A percentile compares a stretch with the other conserved stretches of the same genome.
phyloP scores from a whole-genome alignment of 1,140 invertebrate species.

The Drosophila pruinosa region DNA sequence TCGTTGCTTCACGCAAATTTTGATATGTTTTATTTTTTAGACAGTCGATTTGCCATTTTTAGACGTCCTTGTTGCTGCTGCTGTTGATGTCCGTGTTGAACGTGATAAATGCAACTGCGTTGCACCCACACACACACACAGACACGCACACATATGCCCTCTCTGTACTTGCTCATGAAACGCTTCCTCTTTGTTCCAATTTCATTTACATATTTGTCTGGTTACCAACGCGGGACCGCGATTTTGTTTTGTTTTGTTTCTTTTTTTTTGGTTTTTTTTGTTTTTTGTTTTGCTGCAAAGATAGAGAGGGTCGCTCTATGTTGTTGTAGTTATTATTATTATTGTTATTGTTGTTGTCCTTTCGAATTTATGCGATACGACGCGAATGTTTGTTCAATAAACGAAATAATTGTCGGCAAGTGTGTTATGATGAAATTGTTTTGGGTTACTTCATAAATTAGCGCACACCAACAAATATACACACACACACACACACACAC shows the following conservation, averaged over 20 bases:
- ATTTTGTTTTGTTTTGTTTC: constrained; percentile 44
- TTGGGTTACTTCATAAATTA: constrained; percentile 81
- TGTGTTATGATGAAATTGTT: constrained; percentile 81
- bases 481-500: not conserved
- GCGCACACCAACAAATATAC: constrained; percentile 47
- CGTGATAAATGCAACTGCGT: constrained; percentile 71
- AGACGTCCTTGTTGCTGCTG: constrained; percentile 31
- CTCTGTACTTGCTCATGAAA: constrained; percentile 45
- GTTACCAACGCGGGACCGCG: constrained; percentile 54
- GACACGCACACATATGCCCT: constrained; percentile 7
- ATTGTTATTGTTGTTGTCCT: constrained; percentile 41
- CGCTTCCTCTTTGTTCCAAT: constrained; percentile 30
- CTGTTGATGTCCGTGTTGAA: constrained; percentile 48
- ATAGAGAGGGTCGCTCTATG: constrained; percentile 36
- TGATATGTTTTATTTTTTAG: constrained; percentile 63
- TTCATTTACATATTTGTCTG: constrained; percentile 74
- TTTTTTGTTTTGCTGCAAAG: constrained; percentile 2
- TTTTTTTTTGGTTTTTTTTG: constrained; percentile 14
- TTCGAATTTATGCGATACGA: constrained; percentile 73
- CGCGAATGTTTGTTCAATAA: constrained; percentile 80
- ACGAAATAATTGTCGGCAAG: constrained; percentile 79
- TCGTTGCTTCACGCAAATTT: constrained; percentile 63
- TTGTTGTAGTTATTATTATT: constrained; percentile 29
- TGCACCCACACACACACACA: constrained; percentile 30
- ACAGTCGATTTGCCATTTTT: constrained; percentile 51